phyloP scores from a whole-genome alignment of 2,888 invertebrate species.

The Ectropis crepuscularia region DNA sequence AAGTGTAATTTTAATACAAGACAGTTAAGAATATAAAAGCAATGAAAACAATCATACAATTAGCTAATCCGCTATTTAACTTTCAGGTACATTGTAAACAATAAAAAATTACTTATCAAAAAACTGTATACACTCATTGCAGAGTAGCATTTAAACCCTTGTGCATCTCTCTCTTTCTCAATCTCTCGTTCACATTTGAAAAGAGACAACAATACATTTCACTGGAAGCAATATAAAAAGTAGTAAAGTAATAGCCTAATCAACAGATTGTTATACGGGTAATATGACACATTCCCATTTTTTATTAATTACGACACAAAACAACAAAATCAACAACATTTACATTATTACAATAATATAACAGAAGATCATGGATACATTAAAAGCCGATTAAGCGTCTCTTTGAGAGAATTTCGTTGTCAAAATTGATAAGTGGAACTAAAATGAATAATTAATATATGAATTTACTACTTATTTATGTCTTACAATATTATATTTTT shows the following conservation, averaged over 20 bases:
- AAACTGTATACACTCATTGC: slow-evolving; percentile 3
- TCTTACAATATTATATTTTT: no score
- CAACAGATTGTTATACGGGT: slow-evolving; percentile 12
- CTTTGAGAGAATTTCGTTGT: slow-evolving; percentile 9
- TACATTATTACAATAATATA: slow-evolving; percentile 29
- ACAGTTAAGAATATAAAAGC: neutral
- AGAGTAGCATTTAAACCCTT: neutral
- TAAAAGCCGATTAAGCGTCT: slow-evolving; percentile 5
- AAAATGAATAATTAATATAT: neutral
- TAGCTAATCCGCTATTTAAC: slow-evolving; percentile 16
- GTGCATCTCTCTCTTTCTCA: slow-evolving; percentile 1
- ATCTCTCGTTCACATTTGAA: neutral
- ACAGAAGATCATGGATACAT: slow-evolving; percentile 22
- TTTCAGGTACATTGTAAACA: slow-evolving; percentile 32
- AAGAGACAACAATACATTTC: slow-evolving; percentile 4
- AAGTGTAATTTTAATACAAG: neutral
- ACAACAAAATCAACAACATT: slow-evolving; percentile 39
- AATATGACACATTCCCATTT: slow-evolving; percentile 25
- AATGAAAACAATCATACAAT: slow-evolving; percentile 16
- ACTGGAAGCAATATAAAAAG: slow-evolving; percentile 21
- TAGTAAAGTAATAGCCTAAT: slow-evolving; percentile 21
- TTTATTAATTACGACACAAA: slow-evolving; percentile 25
- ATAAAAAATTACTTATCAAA: slow-evolving; percentile 22
- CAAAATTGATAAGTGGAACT: slow-evolving; percentile 1
- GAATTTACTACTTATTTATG: neutral